Percentiles rank a stretch among this genome's conserved stretches.
These are phyloP conservation scores for Cliona cf. orientalis DNA, from an alignment of 37 sponge, comb jelly and placozoan genomes.

Conservation along the genomic window DNA sequence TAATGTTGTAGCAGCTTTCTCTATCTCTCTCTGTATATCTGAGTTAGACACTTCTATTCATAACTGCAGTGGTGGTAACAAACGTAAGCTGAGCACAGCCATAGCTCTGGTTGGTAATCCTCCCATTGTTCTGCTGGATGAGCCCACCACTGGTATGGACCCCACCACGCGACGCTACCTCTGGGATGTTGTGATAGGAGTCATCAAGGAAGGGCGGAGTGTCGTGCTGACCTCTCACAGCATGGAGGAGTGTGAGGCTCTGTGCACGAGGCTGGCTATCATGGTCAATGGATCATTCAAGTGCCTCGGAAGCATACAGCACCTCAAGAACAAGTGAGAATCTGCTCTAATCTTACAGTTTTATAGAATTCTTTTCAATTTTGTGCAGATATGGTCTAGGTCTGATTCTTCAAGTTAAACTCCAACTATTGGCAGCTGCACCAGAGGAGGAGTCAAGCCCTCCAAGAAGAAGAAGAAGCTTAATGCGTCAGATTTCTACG, in stretches of 20 bases:
- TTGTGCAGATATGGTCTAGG: too few relatives aligned
- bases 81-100: constrained; percentile 95
- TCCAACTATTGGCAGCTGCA: too few relatives aligned
- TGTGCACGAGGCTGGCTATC: constrained; percentile 94
- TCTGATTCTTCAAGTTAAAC: too few relatives aligned
- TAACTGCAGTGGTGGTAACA: constrained; percentile 91
- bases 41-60: background rate
- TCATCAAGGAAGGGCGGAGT: constrained; percentile 66
- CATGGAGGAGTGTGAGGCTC: constrained; percentile 99
- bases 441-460: too few relatives aligned
- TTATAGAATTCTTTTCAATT: too few relatives aligned
- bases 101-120: constrained; percentile 96
- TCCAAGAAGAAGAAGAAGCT: too few relatives aligned
- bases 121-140: constrained; percentile 91
- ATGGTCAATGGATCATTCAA: constrained; percentile 98
- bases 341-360: too few relatives aligned
- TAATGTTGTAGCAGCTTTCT: too few relatives aligned
- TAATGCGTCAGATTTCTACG: too few relatives aligned
- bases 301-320: constrained; percentile 96
- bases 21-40: too few relatives aligned
- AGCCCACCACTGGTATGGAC: constrained; percentile 99
- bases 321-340: constrained; percentile 96
- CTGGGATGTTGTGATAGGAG: constrained; percentile 86
- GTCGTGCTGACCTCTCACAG: constrained; percentile 90
- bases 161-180: constrained; percentile 88